Evolutionary conservation across 2,888 invertebrate genomes (phyloP), one percentile per base, ranked within the genome.

Genomic region (Ramazzottius varieornatus): DNA sequence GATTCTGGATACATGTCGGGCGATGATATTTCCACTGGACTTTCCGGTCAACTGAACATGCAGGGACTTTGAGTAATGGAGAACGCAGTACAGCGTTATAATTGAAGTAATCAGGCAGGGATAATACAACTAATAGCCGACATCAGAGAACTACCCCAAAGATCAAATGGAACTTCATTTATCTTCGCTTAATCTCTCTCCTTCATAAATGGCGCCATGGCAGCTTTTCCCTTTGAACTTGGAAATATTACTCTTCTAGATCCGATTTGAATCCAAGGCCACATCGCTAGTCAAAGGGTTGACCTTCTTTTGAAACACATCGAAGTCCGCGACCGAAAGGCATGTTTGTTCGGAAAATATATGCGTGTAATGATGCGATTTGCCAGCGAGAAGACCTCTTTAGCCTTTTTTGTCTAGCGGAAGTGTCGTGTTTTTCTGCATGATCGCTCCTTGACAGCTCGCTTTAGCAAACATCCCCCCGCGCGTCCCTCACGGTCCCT

Each of bases 91-190:
- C 54, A 54, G 54, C 54, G 54, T 54, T 24, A 54, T 54, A 54
- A 54, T 29, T 54, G 54, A 54, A 54, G 16, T 54, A 54, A 54
- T 54, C 54, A 24, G 16, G 4, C 54, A 29, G 16, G 54, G 20
- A 54, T 54, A 54, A 54, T 54, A 24, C 54, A n/a, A 54, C 54
- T 54, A 54, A 54, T 54, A 54, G 54, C 29, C 4, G 54, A 29
- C 29, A 54, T 54, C 24, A 54, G 24, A 29, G 40, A 54, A 8
- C 54, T 40, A 8, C 4, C 16, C 29, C 20, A 29, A 54, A 54
- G 54, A 54, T 54, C 54, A 54, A 54, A 54, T 54, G 54, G 24
- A 54, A 29, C 54, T 29, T 16, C 54, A 54, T 54, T 54, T 54
- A 54, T 4, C 29, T 29, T 4, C 8, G 54, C n/a, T 4, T 54